Percentiles rank a stretch among this genome's conserved stretches.
These are phyloP conservation scores for Ormyrus rosae DNA, from an alignment of 2,888 invertebrate genomes.

Conservation along the genomic window DNA sequence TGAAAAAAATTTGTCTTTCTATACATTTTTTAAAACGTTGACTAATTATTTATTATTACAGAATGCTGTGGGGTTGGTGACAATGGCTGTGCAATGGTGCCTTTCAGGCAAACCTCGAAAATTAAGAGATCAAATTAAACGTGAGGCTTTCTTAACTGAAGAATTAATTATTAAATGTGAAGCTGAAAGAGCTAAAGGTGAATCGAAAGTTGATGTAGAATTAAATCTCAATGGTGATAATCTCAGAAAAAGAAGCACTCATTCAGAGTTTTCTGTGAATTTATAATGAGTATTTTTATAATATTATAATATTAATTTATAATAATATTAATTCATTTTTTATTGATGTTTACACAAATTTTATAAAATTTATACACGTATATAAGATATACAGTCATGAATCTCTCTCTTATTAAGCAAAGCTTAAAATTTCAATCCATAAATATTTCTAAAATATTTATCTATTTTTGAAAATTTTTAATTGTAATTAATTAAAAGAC, in stretches of 20 bases:
- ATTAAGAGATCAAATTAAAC: conserved; percentile 83
- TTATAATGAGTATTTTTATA: not conserved
- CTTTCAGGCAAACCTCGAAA: conserved; percentile 87
- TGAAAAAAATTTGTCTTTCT: not conserved
- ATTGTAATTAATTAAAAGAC: not conserved
- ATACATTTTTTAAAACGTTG: not conserved
- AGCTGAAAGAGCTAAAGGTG: conserved; percentile 75
- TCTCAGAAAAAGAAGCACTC: conserved; percentile 45
- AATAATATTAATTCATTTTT: too few species aligned
- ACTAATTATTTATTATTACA: conserved; percentile 68
- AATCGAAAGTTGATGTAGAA: conserved; percentile 5
- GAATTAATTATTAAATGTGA: conserved; percentile 86
- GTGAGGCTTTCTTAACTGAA: conserved; percentile 84
- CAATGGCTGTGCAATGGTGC: conserved; percentile 84
- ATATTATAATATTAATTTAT: too few species aligned
- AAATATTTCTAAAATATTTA: too few species aligned
- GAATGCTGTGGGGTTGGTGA: conserved; percentile 85
- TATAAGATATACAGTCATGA: too few species aligned
- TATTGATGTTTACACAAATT: too few species aligned
- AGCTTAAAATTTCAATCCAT: too few species aligned
- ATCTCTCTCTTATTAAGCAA: too few species aligned
- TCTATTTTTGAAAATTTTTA: conserved; percentile 11
- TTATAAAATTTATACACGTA: too few species aligned
- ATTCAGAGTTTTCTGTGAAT: conserved; percentile 5
- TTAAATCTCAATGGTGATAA: conserved; percentile 13